These are phyloP conservation scores for Ridgeia piscesae DNA, from an alignment of 1,140 invertebrate genomes.

Conservation along the genomic window DNA sequence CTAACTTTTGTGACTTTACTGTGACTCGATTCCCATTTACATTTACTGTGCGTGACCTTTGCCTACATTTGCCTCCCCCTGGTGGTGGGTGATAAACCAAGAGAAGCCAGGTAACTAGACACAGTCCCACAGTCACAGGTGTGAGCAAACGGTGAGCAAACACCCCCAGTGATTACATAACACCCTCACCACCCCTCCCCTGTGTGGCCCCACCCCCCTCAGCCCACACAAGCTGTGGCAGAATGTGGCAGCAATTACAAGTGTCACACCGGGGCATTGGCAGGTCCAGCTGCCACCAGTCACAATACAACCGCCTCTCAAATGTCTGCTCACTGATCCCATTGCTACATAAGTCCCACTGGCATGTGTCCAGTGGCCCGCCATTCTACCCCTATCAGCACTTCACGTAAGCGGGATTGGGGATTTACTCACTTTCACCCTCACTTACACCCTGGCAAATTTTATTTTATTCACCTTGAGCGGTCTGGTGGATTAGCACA, in stretches of 20 bases:
- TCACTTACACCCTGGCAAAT: too few relatives aligned
- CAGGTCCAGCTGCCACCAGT: not conserved
- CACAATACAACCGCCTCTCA: not conserved
- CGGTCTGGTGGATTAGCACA: too few relatives aligned
- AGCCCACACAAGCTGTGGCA: not conserved
- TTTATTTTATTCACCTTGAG: too few relatives aligned
- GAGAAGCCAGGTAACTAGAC: not conserved
- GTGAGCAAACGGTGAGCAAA: not conserved
- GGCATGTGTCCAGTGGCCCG: slow-evolving; percentile 9
- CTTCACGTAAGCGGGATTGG: not conserved
- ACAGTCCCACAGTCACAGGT: not conserved
- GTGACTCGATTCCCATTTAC: too few relatives aligned
- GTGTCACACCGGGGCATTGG: slow-evolving; percentile 7
- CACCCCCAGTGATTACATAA: not conserved
- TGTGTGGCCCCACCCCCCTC: not conserved
- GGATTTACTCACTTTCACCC: too few relatives aligned
- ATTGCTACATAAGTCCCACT: slow-evolving; percentile 19
- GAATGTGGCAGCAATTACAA: not conserved
- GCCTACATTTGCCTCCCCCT: not conserved
- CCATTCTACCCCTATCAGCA: not conserved
- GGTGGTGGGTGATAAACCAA: not conserved
- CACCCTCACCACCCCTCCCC: not conserved
- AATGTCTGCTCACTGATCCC: slow-evolving; percentile 6
- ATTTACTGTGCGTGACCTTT: too few relatives aligned
- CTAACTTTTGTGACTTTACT: too few relatives aligned